Percentiles rank a stretch among this genome's conserved stretches.
Evolutionary conservation across 2,888 invertebrate species (phyloP).

Genomic region (Drosophila robusta): DNA sequence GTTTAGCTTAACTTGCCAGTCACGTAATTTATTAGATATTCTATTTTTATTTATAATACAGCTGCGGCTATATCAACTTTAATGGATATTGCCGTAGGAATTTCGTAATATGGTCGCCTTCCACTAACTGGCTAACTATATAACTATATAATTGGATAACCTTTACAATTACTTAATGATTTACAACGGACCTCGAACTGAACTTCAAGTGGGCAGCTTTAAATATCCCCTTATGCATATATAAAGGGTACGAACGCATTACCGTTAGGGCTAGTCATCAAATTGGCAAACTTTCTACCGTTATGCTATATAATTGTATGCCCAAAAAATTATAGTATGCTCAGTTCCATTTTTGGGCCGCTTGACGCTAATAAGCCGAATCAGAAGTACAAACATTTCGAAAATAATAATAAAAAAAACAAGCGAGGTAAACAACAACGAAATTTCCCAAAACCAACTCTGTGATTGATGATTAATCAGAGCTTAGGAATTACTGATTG

Average conservation of each 20-base stretch:
- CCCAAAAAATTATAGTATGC: slow-evolving; percentile 38
- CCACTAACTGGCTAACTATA: neutral
- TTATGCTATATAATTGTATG: slow-evolving; percentile 37
- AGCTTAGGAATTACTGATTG: slow-evolving; percentile 25
- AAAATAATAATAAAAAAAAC: slow-evolving; percentile 10
- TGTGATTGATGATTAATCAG: slow-evolving; percentile 38
- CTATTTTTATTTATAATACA: slow-evolving; percentile 25
- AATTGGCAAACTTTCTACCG: slow-evolving; percentile 71
- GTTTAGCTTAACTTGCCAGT: slow-evolving; percentile 26
- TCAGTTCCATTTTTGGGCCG: slow-evolving; percentile 25
- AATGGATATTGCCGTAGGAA: slow-evolving; percentile 1
- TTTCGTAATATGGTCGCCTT: slow-evolving; percentile 11
- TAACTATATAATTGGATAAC: neutral
- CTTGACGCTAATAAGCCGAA: slow-evolving; percentile 45
- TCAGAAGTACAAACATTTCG: slow-evolving; percentile 60
- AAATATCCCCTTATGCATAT: slow-evolving; percentile 13
- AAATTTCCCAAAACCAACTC: slow-evolving; percentile 14
- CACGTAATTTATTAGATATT: slow-evolving; percentile 45
- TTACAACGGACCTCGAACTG: neutral
- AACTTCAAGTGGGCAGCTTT: slow-evolving; percentile 1
- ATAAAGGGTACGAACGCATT: slow-evolving; percentile 5
- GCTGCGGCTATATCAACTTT: neutral
- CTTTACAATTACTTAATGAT: neutral
- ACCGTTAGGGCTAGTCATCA: slow-evolving; percentile 34
- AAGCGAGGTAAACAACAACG: slow-evolving; percentile 23